Evolutionary conservation across 1,140 invertebrate genomes (phyloP), one percentile per base, ranked within the genome.

Genomic region (Dinoponera quadriceps): DNA sequence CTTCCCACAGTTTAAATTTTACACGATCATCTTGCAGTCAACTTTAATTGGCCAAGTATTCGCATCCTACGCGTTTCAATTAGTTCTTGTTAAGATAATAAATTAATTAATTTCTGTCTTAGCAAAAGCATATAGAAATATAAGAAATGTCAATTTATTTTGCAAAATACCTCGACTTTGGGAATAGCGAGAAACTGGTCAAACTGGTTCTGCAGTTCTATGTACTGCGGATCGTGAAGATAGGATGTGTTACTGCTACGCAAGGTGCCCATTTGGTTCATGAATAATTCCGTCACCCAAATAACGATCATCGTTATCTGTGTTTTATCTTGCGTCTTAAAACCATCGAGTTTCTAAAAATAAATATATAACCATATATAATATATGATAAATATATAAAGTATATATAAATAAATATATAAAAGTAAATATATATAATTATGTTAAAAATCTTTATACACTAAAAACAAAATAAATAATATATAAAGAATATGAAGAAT

Each of bases 201-300:
- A 88, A 99, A 98, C 87, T 98, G 96, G 74, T 96, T 96, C 91
- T 98, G 97, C n/a, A 98, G 92, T 49, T 95, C 95, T 3, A 94
- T 93, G 90, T 97, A 97, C 71, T 96, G 85, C 2, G 91, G 20
- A 93, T 87, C 93, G 81, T 85, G 90, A 85, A 82, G 85, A 81
- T 92, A 90, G 0, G 90, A 91, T 49, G 83, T 92, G 27, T 92
- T 90, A 68, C 94, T 93, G 59, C 96, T 96, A 86, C 96, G 94
- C 84, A 98, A 92, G 38, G 95, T 90, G 66, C 97, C 97, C 89
- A 99, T 95, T 94, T 98, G 96, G 87, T 97, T 98, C 84, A 99
- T 94, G 94, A 97, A 99, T 25, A 99, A 94, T 93, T 99, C 98
- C 7, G 98, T 96, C 62, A 99, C 95, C 98, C 98, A 99, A 49